phyloP scores from a whole-genome alignment of 2,113 vertebrate genomes.

The Gymnogyps californianus region DNA sequence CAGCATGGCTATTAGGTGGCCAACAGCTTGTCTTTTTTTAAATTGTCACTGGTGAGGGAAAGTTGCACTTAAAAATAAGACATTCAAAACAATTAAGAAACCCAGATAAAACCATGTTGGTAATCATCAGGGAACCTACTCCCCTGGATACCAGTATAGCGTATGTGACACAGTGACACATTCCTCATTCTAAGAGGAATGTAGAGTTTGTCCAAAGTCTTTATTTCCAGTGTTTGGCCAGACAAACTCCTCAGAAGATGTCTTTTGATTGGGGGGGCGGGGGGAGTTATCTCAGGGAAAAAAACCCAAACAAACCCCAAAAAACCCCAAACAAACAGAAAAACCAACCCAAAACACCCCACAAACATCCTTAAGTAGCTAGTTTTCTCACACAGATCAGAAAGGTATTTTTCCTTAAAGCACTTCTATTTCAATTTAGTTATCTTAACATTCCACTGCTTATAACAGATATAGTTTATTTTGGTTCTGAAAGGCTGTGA shows the following conservation, averaged over 20 bases:
- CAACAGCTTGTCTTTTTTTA: neutral
- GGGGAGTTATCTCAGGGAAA: neutral
- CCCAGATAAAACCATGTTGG: neutral
- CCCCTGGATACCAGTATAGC: neutral
- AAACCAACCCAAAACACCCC: neutral
- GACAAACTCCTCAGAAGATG: neutral
- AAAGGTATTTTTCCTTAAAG: neutral
- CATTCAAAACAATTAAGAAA: neutral
- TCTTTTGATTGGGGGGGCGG: neutral
- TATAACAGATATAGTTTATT: neutral
- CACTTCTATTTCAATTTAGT: neutral
- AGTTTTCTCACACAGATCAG: neutral
- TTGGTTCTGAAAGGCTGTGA: neutral
- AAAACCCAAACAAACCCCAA: no score
- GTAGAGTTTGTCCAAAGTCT: neutral
- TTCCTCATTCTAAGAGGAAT: neutral
- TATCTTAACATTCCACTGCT: neutral
- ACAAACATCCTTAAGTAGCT: neutral
- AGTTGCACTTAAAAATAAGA: neutral
- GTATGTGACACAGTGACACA: neutral
- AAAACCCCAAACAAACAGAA: neutral
- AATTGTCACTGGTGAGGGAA: neutral
- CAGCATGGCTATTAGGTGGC: neutral
- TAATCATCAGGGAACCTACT: neutral
- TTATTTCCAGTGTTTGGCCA: neutral